phyloP scores from a whole-genome alignment of 2,888 invertebrate species.

The Ellobium chinense region DNA sequence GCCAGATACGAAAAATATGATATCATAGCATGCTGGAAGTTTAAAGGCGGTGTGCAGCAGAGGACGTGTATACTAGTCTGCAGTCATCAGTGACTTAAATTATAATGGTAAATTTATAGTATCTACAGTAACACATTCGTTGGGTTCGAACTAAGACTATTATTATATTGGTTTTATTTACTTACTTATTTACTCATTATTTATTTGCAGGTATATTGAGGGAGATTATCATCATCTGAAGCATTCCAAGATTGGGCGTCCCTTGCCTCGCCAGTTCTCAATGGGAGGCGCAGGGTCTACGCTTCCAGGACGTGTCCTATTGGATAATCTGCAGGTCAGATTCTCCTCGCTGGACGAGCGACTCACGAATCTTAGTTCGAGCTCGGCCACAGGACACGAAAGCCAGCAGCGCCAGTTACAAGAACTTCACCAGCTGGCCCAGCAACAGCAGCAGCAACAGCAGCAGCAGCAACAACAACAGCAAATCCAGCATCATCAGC shows the following conservation, averaged over 20 bases:
- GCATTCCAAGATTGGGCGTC: conserved; percentile 59
- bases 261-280: conserved; percentile 68
- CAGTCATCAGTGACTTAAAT: no score
- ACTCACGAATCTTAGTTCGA: neutral
- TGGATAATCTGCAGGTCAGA: conserved; percentile 24
- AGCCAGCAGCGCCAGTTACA: neutral
- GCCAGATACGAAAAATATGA: no score
- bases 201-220: conserved; percentile 68
- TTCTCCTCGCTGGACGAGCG: conserved; percentile 41
- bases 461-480: conserved; percentile 21
- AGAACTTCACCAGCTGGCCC: neutral
- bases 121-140: no score
- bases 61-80: no score
- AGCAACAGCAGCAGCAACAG: neutral
- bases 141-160: no score
- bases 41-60: no score
- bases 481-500: neutral
- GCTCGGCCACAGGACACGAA: neutral
- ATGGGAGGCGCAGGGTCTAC: conserved; percentile 54
- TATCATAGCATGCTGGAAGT: no score
- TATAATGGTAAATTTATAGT: no score
- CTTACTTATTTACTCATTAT: neutral
- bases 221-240: conserved; percentile 75
- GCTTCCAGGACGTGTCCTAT: conserved; percentile 1
- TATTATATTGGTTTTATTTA: neutral